phyloP scores from a whole-genome alignment of 1,140 invertebrate species.

The Choristoneura fumiferana region DNA sequence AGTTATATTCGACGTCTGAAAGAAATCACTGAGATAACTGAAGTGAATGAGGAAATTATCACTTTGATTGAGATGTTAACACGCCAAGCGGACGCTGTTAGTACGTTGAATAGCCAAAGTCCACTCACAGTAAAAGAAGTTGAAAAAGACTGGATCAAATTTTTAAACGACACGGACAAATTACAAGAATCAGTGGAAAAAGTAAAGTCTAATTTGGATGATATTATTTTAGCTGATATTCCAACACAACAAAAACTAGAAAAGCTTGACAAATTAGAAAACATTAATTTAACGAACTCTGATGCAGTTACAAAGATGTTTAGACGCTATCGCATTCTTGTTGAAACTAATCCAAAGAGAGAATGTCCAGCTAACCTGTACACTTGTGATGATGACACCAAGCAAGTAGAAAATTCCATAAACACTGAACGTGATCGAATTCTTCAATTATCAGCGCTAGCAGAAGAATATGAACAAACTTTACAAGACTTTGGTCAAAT shows the following conservation, averaged over 20 bases:
- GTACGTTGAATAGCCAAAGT: slow-evolving; percentile 81
- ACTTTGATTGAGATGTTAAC: slow-evolving; percentile 67
- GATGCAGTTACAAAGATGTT: slow-evolving; percentile 53
- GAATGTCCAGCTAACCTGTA: slow-evolving; percentile 84
- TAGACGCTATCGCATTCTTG: slow-evolving; percentile 45
- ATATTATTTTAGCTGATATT: slow-evolving; percentile 79
- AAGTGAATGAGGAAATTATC: slow-evolving; percentile 68
- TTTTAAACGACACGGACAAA: slow-evolving; percentile 80
- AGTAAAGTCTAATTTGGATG: slow-evolving; percentile 78
- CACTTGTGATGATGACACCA: slow-evolving; percentile 81
- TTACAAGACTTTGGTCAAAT: slow-evolving; percentile 91
- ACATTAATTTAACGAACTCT: slow-evolving; percentile 70
- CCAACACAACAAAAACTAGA: slow-evolving; percentile 82
- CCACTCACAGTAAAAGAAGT: slow-evolving; percentile 80
- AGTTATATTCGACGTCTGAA: slow-evolving; percentile 58
- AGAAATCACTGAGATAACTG: slow-evolving; percentile 59
- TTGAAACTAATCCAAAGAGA: slow-evolving; percentile 55
- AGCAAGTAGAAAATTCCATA: slow-evolving; percentile 83
- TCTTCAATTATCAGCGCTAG: slow-evolving; percentile 84
- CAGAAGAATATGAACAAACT: slow-evolving; percentile 92
- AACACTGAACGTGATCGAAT: slow-evolving; percentile 85
- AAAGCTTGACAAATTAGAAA: slow-evolving; percentile 83
- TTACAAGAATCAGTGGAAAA: slow-evolving; percentile 77
- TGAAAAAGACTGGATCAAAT: slow-evolving; percentile 84
- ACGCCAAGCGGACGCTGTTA: slow-evolving; percentile 77